These are phyloP conservation scores for Apodemia mormo DNA, from an alignment of 2,888 invertebrate species.

Conservation along the genomic window DNA sequence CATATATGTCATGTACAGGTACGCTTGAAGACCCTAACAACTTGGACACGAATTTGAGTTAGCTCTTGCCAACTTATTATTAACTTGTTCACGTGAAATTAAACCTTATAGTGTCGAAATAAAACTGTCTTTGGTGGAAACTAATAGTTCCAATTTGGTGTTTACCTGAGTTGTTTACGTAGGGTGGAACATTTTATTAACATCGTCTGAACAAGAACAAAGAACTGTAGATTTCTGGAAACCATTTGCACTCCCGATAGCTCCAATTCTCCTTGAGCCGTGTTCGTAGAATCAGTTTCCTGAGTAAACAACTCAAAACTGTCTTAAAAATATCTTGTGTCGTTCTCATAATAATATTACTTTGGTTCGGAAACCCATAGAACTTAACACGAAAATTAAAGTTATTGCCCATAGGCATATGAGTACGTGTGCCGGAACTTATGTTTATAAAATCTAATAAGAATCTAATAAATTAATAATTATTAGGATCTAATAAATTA, in stretches of 20 bases:
- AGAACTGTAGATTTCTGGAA: constrained; percentile 45
- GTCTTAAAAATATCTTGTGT: not conserved
- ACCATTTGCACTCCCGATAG: constrained; percentile 33
- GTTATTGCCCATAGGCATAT: no score
- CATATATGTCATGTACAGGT: constrained; percentile 34
- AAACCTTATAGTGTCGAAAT: constrained; percentile 35
- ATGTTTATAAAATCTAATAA: no score
- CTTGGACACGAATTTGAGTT: constrained; percentile 61
- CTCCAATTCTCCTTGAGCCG: constrained; percentile 26
- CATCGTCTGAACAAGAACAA: constrained; percentile 43
- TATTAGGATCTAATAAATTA: no score
- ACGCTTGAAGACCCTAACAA: constrained; percentile 53
- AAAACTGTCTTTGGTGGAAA: constrained; percentile 30
- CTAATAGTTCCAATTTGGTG: constrained; percentile 40
- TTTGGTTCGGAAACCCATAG: no score
- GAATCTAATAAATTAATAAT: no score
- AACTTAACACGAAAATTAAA: no score
- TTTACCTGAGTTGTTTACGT: constrained; percentile 56
- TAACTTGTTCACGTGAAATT: constrained; percentile 28
- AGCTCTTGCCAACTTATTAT: constrained; percentile 45
- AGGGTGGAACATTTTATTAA: constrained; percentile 51
- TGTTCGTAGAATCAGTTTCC: not conserved
- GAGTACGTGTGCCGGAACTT: no score
- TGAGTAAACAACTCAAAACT: not conserved
- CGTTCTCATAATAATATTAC: no score